Evolutionary conservation across 2,888 invertebrate genomes (phyloP).

Genomic region (Ganaspis brasiliensis): DNA sequence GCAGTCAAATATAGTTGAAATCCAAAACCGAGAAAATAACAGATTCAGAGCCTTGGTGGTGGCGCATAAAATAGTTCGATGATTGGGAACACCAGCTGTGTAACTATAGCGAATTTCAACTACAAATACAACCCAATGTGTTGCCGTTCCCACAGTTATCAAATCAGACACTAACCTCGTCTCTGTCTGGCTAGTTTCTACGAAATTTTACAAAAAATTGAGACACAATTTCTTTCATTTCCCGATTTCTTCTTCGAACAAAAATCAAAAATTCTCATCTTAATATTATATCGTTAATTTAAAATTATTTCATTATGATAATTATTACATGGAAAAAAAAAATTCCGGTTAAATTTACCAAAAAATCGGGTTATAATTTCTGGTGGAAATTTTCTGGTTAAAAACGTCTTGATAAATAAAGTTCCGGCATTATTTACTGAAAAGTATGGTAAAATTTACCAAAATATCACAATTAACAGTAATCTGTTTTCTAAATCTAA

Average conservation of each 20-base stretch:
- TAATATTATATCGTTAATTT: no score
- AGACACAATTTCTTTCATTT: constrained; percentile 20
- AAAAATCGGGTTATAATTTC: no score
- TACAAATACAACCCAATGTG: constrained; percentile 54
- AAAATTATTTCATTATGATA: no score
- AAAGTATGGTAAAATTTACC: no score
- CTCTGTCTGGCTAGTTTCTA: constrained; percentile 40
- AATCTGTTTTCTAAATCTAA: no score
- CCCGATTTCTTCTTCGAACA: not conserved
- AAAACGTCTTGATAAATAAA: no score
- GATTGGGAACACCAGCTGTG: not conserved
- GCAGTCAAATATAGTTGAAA: constrained; percentile 54
- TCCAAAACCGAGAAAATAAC: constrained; percentile 50
- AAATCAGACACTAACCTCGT: constrained; percentile 60
- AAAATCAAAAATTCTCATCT: no score
- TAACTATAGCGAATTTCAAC: not conserved
- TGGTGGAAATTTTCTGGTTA: no score
- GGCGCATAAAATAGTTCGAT: not conserved
- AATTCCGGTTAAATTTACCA: no score
- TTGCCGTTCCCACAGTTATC: constrained; percentile 72
- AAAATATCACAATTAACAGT: no score
- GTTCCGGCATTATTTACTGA: no score
- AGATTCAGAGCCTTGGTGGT: constrained; percentile 18
- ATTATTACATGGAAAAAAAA: no score
- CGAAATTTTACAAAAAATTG: constrained; percentile 43